A percentile compares a stretch with the other conserved stretches of the same genome.
phyloP scores from a whole-genome alignment of 2,797 vertebrate species.

The Paguma larvata region DNA sequence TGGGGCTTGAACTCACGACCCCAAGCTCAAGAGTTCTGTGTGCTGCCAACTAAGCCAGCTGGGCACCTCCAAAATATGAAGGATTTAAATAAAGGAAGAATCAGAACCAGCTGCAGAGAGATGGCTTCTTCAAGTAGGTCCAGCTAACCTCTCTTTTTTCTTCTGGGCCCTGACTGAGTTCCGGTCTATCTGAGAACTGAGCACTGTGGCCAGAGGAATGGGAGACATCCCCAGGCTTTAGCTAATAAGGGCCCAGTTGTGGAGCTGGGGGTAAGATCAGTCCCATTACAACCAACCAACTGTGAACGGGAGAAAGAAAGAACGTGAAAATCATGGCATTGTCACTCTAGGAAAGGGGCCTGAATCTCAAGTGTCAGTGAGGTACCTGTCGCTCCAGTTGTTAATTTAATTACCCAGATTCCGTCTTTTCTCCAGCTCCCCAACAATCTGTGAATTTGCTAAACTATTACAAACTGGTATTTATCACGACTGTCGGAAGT shows the following conservation, averaged over 20 bases:
- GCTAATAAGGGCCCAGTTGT: background rate
- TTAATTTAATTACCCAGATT: slow-evolving; percentile 2
- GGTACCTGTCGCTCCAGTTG: background rate
- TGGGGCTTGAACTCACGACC: too few relatives aligned
- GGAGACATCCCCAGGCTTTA: background rate
- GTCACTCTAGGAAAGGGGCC: background rate
- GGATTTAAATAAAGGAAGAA: background rate
- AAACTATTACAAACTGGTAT: background rate
- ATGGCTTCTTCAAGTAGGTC: background rate
- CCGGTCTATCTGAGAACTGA: background rate
- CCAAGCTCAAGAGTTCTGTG: too few relatives aligned
- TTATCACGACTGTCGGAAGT: background rate
- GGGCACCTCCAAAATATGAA: too few relatives aligned
- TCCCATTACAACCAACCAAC: background rate
- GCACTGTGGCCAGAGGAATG: background rate
- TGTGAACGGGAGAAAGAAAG: background rate
- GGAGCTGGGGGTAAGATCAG: too few relatives aligned
- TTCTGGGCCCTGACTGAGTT: background rate
- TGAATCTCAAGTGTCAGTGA: background rate
- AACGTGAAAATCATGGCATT: background rate
- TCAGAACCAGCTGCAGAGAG: background rate
- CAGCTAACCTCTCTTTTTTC: background rate
- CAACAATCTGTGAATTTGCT: background rate
- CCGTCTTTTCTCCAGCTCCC: background rate
- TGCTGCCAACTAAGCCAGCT: too few relatives aligned